Evolutionary conservation across 2,113 vertebrate species (phyloP).

Genomic region (Mobula hypostoma): DNA sequence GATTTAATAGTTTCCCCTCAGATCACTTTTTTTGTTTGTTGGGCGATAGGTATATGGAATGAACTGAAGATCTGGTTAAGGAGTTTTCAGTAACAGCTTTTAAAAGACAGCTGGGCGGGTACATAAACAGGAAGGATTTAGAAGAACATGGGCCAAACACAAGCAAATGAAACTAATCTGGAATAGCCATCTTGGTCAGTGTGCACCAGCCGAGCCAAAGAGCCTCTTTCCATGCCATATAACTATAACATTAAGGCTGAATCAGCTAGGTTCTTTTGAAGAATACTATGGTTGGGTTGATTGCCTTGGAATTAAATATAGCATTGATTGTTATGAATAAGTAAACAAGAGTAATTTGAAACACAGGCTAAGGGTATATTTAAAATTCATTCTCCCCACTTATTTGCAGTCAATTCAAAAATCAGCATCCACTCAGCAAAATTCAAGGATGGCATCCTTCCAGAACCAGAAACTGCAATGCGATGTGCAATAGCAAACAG

Average conservation of each 20-base stretch:
- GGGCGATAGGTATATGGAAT: too few species aligned
- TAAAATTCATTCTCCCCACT: not conserved
- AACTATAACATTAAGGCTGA: not conserved
- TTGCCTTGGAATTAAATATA: not conserved
- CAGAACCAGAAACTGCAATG: not conserved
- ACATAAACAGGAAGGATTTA: too few species aligned
- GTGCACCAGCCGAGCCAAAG: too few species aligned
- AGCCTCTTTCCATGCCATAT: too few species aligned
- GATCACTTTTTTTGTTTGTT: too few species aligned
- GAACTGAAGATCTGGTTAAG: too few species aligned
- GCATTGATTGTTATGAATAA: not conserved
- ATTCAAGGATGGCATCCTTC: not conserved
- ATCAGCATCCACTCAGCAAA: not conserved
- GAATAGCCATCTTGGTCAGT: too few species aligned
- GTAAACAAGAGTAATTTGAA: not conserved
- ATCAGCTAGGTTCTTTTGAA: not conserved
- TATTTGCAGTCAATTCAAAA: not conserved
- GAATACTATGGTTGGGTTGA: not conserved
- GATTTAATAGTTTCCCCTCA: too few species aligned
- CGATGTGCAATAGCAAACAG: not conserved
- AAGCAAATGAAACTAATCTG: too few species aligned
- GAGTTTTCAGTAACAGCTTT: too few species aligned
- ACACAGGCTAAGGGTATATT: not conserved
- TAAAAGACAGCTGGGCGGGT: too few species aligned
- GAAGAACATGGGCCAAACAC: too few species aligned